Conservation (phyloP, 1,140 invertebrate genomes). For the Campoletis sonorensis region DNA sequence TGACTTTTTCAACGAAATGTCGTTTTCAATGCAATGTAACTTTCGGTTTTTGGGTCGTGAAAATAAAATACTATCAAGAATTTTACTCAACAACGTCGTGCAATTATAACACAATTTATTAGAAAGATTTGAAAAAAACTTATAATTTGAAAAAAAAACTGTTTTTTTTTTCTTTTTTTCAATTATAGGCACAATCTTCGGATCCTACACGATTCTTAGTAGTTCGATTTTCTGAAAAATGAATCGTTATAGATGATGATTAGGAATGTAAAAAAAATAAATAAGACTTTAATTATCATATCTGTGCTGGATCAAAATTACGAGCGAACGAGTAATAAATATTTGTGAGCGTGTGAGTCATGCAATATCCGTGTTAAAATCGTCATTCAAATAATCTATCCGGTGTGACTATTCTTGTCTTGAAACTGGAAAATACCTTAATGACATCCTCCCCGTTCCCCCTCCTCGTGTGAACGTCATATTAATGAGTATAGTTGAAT, state of each 20-base stretch:
- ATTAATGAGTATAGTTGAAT: too few species aligned
- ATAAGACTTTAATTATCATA: constrained; percentile 14
- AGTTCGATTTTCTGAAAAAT: too few species aligned
- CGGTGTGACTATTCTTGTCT: neutral
- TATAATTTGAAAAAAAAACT: too few species aligned
- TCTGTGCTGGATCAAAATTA: constrained; percentile 12
- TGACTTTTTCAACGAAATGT: too few species aligned
- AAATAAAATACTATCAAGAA: neutral
- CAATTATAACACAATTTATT: neutral
- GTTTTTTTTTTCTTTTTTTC: too few species aligned
- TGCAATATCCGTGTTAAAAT: too few species aligned
- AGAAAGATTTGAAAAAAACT: neutral
- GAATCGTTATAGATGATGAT: neutral
- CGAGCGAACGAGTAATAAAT: neutral
- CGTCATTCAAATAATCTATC: neutral
- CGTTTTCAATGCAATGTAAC: too few species aligned
- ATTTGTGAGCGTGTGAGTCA: neutral
- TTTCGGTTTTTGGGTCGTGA: neutral
- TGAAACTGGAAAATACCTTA: neutral
- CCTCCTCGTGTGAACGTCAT: too few species aligned
- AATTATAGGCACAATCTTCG: too few species aligned
- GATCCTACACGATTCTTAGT: too few species aligned
- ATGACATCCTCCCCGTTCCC: too few species aligned
- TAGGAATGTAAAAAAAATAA: constrained; percentile 40
- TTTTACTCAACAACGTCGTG: neutral